Percentiles rank a stretch among this genome's conserved stretches.
Conservation (phyloP, 2,888 invertebrate genomes). For the Hyposoter dolosus region DNA sequence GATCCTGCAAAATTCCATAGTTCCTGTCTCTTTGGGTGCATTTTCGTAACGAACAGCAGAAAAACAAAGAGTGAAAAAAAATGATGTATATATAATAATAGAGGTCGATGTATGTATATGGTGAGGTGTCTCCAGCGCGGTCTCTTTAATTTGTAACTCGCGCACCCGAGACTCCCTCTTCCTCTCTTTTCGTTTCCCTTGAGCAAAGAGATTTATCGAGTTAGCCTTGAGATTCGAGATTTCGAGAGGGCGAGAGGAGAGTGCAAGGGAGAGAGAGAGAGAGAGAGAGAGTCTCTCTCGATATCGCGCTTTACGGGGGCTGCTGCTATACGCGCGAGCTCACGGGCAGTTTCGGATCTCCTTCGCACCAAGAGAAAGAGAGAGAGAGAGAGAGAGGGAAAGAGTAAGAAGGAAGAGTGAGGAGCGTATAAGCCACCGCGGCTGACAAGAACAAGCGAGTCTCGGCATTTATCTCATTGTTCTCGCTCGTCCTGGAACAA, state of each 20-base stretch:
- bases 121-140: constrained; percentile 64
- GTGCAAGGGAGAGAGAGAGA: constrained; percentile 6
- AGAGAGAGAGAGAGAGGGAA: constrained; percentile 13
- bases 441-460: constrained; percentile 68
- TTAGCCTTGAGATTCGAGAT: constrained; percentile 68
- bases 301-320: constrained; percentile 59
- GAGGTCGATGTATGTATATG: constrained; percentile 25
- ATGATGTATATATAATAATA: constrained; percentile 33
- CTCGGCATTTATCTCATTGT: constrained; percentile 70
- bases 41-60: constrained; percentile 3
- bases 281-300: constrained; percentile 39
- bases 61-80: background rate
- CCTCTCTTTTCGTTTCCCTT: constrained; percentile 62
- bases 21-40: constrained; percentile 7
- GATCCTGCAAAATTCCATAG: background rate
- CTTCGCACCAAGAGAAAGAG: constrained; percentile 33
- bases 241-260: constrained; percentile 49
- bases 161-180: constrained; percentile 64
- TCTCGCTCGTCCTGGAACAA: constrained; percentile 66
- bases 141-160: constrained; percentile 70
- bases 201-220: constrained; percentile 66
- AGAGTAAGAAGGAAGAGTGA: constrained; percentile 8
- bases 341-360: constrained; percentile 40
- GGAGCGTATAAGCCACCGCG: constrained; percentile 56
- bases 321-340: constrained; percentile 46